Conservation (phyloP, 2,797 vertebrate species). For the Arrhamphus sclerolepis region DNA sequence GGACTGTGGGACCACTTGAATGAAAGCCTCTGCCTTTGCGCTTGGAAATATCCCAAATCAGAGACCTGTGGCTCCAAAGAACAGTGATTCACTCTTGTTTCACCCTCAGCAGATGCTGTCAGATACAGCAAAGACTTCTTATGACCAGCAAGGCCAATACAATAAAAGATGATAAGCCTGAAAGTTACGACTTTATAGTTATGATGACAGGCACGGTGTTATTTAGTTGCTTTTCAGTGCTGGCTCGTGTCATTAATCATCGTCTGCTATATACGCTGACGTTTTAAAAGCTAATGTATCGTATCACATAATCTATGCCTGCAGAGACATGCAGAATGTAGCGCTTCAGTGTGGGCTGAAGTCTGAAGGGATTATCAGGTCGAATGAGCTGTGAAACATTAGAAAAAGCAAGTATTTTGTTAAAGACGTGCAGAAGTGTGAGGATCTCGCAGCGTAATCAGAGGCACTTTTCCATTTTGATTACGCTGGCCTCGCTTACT, state of each 20-base stretch:
- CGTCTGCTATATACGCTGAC: not conserved
- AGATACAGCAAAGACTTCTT: slow-evolving; percentile 26
- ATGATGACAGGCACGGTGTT: slow-evolving; percentile 22
- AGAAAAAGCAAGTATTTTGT: slow-evolving; percentile 47
- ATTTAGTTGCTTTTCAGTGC: slow-evolving; percentile 16
- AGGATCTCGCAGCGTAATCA: slow-evolving; percentile 1
- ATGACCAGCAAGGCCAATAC: slow-evolving; percentile 9
- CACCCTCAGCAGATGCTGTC: slow-evolving; percentile 11
- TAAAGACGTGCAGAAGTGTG: slow-evolving; percentile 20
- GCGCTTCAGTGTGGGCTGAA: no score
- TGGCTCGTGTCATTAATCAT: slow-evolving; percentile 19
- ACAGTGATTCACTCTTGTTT: not conserved
- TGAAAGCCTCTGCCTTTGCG: no score
- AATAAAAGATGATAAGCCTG: no score
- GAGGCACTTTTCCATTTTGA: no score
- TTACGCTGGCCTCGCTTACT: not conserved
- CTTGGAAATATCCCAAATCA: no score
- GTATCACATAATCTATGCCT: not conserved
- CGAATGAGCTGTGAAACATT: slow-evolving; percentile 35
- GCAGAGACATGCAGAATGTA: slow-evolving; percentile 11
- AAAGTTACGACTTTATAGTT: not conserved
- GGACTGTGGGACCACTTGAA: no score
- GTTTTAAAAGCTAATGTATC: slow-evolving; percentile 19
- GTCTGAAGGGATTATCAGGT: slow-evolving; percentile 34
- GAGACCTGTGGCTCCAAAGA: no score